Percentiles rank a stretch among this genome's conserved stretches.
Conservation (phyloP, 1,140 invertebrate genomes). For the Drosophila pallidifrons region DNA sequence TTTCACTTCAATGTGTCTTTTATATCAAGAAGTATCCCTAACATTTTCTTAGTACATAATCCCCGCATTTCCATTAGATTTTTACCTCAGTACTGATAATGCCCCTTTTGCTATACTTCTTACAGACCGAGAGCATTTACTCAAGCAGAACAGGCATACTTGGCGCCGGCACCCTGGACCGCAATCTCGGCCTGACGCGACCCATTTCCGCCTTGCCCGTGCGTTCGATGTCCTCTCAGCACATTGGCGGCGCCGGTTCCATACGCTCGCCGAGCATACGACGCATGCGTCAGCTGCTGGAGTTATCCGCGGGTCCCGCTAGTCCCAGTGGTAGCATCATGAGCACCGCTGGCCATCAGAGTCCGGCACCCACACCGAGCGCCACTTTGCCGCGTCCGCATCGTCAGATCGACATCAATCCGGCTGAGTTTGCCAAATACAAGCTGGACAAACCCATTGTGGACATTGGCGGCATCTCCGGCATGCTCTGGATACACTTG, state of each 20-base stretch:
- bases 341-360: constrained; percentile 87
- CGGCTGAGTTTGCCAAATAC: constrained; percentile 96
- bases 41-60: too few species aligned
- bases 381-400: constrained; percentile 90
- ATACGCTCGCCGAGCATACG: constrained; percentile 90
- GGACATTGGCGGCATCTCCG: constrained; percentile 90
- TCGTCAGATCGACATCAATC: constrained; percentile 94
- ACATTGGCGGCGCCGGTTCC: constrained; percentile 86
- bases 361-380: constrained; percentile 90
- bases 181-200: constrained; percentile 85
- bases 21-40: too few species aligned
- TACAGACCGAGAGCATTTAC: constrained; percentile 88
- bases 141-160: constrained; percentile 86
- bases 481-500: constrained; percentile 95
- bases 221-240: constrained; percentile 89
- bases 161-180: constrained; percentile 86
- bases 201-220: constrained; percentile 86
- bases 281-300: constrained; percentile 91
- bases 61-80: too few species aligned
- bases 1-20: too few species aligned
- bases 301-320: constrained; percentile 87
- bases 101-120: constrained; percentile 7
- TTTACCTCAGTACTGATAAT: not conserved
- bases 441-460: constrained; percentile 92
- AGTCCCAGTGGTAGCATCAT: constrained; percentile 86